These are phyloP conservation scores for Catotricha subobsoleta DNA, from an alignment of 2,888 invertebrate genomes.

Conservation along the genomic window DNA sequence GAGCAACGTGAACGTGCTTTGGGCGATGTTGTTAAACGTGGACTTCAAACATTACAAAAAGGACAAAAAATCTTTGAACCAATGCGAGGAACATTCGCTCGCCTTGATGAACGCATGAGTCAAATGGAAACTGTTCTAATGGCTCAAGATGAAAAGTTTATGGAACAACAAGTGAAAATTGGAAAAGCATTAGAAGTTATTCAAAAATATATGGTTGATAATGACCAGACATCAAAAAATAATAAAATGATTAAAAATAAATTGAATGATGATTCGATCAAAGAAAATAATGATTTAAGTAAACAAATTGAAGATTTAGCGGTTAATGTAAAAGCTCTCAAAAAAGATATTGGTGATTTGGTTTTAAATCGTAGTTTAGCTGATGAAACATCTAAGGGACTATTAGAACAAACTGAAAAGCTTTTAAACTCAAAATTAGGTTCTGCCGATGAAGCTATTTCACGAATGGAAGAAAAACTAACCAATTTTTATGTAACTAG, in stretches of 20 bases:
- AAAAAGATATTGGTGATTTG: conserved; percentile 21
- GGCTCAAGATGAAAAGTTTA: conserved; percentile 34
- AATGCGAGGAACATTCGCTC: conserved; percentile 45
- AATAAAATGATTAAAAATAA: no score
- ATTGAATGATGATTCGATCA: conserved; percentile 7
- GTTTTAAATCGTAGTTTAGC: conserved; percentile 22
- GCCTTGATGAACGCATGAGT: conserved; percentile 56
- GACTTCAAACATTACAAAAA: conserved; percentile 50
- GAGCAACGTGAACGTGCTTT: conserved; percentile 62
- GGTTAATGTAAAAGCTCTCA: conserved; percentile 18
- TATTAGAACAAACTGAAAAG: conserved; percentile 20
- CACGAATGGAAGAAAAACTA: conserved; percentile 22
- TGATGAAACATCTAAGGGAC: conserved; percentile 16
- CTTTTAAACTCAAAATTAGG: conserved; percentile 18
- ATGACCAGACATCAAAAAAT: conserved; percentile 15
- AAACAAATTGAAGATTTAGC: conserved; percentile 20
- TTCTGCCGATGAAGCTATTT: conserved; percentile 21
- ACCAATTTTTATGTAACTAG: conserved; percentile 18
- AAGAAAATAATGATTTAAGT: conserved; percentile 10
- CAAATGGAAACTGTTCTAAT: conserved; percentile 59
- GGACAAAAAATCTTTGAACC: conserved; percentile 51
- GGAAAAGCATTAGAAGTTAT: conserved; percentile 24
- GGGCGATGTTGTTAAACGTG: conserved; percentile 62
- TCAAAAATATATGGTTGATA: conserved; percentile 27
- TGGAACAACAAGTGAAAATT: conserved; percentile 23